phyloP scores from a whole-genome alignment of 2,888 invertebrate species.

The Acanthosoma haemorrhoidale region DNA sequence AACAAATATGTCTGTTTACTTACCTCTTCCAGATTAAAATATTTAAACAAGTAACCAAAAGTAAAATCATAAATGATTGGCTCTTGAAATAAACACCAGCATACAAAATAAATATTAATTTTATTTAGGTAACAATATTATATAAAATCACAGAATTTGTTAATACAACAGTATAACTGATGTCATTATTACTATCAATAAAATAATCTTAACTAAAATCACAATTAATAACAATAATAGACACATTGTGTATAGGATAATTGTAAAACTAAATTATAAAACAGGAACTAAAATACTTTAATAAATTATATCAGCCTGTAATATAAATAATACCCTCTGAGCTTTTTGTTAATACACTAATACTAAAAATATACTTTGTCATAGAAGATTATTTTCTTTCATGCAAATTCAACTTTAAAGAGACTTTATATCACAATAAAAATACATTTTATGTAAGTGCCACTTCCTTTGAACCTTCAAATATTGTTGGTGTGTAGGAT shows the following conservation, averaged over 20 bases:
- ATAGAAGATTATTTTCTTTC: no score
- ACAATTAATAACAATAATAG: neutral
- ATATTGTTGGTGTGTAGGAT: no score
- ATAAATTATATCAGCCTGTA: no score
- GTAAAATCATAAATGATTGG: no score
- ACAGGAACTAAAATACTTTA: neutral
- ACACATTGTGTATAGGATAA: no score
- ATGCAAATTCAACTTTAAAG: no score
- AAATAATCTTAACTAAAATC: neutral
- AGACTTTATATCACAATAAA: no score
- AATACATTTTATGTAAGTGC: no score
- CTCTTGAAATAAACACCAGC: neutral
- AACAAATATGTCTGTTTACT: no score
- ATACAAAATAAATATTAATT: neutral
- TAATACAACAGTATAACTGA: neutral
- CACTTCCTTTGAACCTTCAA: no score
- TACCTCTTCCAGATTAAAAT: no score
- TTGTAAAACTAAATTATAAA: neutral
- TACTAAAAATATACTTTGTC: neutral
- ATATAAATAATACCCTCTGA: neutral
- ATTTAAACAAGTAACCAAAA: no score
- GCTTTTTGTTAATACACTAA: neutral
- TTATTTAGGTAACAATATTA: conserved; percentile 3
- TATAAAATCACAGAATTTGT: neutral
- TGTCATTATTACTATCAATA: neutral